These are phyloP conservation scores for Phaonia tiefii DNA, from an alignment of 2,888 invertebrate species.

Conservation along the genomic window DNA sequence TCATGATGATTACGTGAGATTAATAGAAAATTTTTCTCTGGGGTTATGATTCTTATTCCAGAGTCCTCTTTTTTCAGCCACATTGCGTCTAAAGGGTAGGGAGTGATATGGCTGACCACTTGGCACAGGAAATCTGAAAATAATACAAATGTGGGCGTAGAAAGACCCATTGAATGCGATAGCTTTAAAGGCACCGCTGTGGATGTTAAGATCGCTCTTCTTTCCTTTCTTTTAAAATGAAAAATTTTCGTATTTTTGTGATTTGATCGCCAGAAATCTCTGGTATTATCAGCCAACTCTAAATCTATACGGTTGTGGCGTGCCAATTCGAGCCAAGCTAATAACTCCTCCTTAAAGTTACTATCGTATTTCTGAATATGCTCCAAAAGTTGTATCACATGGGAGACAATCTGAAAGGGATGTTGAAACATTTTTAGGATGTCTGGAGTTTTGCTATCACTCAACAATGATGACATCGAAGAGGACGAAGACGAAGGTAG, in stretches of 20 bases:
- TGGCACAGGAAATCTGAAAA: constrained; percentile 92
- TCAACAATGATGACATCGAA: neutral
- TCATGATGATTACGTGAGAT: constrained; percentile 84
- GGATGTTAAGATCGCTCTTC: constrained; percentile 90
- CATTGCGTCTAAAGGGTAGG: constrained; percentile 86
- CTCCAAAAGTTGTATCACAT: constrained; percentile 76
- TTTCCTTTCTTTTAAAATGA: constrained; percentile 82
- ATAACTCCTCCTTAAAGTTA: constrained; percentile 74
- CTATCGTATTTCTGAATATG: constrained; percentile 72
- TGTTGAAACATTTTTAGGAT: constrained; percentile 75
- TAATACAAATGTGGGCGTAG: constrained; percentile 89
- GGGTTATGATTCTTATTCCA: constrained; percentile 86
- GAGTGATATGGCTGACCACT: constrained; percentile 84
- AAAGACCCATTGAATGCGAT: constrained; percentile 85
- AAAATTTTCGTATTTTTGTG: constrained; percentile 77
- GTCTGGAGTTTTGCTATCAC: constrained; percentile 70
- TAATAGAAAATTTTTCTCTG: constrained; percentile 88
- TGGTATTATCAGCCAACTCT: constrained; percentile 77
- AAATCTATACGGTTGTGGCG: constrained; percentile 76
- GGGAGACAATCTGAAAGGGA: constrained; percentile 76
- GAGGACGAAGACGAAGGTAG: neutral
- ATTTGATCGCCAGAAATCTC: constrained; percentile 79
- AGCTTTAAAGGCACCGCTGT: constrained; percentile 86
- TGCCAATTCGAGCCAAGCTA: constrained; percentile 76
- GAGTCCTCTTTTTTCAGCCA: constrained; percentile 90